Evolutionary conservation across 2,888 invertebrate genomes (phyloP).

Genomic region (Macrostomum cliftonense): DNA sequence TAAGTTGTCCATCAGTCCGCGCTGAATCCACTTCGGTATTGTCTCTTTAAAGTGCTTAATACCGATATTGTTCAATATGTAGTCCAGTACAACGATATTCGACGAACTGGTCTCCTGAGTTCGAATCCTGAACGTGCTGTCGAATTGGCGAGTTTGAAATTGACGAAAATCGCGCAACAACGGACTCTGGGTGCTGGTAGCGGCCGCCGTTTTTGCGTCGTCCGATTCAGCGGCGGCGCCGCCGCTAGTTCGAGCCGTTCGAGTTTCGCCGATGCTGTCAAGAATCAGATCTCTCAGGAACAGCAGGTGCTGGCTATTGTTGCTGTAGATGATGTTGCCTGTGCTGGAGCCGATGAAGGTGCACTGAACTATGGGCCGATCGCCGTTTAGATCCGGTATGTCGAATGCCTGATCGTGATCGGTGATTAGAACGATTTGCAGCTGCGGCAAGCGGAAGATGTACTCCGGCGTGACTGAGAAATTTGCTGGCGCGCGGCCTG

Average conservation of each 20-base stretch:
- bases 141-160: neutral
- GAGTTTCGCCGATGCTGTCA: constrained; percentile 64
- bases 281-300: constrained; percentile 89
- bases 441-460: constrained; percentile 79
- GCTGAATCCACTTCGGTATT: constrained; percentile 96
- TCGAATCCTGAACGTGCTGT: constrained; percentile 22
- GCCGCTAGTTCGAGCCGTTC: neutral
- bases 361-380: constrained; percentile 71
- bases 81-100: constrained; percentile 93
- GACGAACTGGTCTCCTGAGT: constrained; percentile 81
- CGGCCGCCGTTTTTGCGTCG: no score
- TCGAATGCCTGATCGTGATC: constrained; percentile 62
- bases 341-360: constrained; percentile 96
- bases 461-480: constrained; percentile 53
- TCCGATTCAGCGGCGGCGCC: no score
- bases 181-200: no score
- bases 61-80: constrained; percentile 85
- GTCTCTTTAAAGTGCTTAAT: constrained; percentile 91
- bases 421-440: constrained; percentile 77
- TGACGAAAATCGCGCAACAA: constrained; percentile 1
- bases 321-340: constrained; percentile 90
- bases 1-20: constrained; percentile 88
- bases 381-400: constrained; percentile 25
- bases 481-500: constrained; percentile 43
- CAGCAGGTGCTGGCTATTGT: constrained; percentile 87